Evolutionary conservation across 2,113 vertebrate genomes (phyloP), one percentile per base, ranked within the genome.

Genomic region (Excalfactoria chinensis): DNA sequence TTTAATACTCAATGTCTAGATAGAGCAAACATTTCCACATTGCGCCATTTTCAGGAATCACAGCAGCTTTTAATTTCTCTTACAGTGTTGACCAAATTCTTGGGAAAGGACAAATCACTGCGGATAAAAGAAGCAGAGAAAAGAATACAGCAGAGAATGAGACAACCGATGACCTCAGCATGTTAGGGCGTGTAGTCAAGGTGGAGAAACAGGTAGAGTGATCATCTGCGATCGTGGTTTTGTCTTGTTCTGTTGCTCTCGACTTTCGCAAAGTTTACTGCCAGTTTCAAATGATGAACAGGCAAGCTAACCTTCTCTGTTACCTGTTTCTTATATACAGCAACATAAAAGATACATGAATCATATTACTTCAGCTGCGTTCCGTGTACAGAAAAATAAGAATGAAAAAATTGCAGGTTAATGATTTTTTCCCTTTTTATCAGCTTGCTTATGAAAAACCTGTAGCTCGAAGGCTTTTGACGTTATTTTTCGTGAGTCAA

Each of bases 41-140:
- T 44, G 25, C 48, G 43, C 53, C 0, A 0, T 26, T 58, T 78
- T 88, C 51, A 78, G 37, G 25, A 78, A 67, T 64, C 22, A 26
- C 84, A 91, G 76, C 75, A 73, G 46, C 41, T 78, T 95, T 70
- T 87, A 26, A 23, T 96, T 79, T 97, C 77, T 96, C 83, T 96
- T 87, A 25, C 96, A 99, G 99, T 0, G 99, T 99, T 94, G 99
- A 99, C 94, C 99, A 99, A 94, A 99, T 99, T 97, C 98, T 99
- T 53, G 99, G 99, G 72, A 99, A 98, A 96, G 99, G 99, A 46
- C 99, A 99, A 97, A 98, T 99, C 88, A 98, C 99, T 70, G 94
- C 99, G 91, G 99, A 99, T 95, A 99, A 99, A 97, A 99, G 98
- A 97, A 98, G 98, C 37, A 97, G 98, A 88, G 99, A 99, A 76